These are phyloP conservation scores for Chionoecetes opilio DNA, from an alignment of 1,140 invertebrate genomes.

Conservation along the genomic window DNA sequence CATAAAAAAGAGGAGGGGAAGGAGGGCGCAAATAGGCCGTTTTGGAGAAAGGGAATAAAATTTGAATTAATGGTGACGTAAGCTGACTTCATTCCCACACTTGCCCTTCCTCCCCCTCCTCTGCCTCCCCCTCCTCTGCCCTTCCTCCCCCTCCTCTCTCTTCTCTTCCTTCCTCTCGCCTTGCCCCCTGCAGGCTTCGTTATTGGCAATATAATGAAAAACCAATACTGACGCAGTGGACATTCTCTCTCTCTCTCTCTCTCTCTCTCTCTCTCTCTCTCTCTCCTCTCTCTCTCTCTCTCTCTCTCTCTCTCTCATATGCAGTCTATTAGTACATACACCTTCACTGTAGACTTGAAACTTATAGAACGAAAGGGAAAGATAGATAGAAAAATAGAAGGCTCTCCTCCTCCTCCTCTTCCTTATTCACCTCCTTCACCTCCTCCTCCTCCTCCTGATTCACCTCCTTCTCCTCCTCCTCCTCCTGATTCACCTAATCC, in stretches of 20 bases:
- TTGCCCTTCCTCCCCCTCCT: not conserved
- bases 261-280: not conserved
- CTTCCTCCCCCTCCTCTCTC: not conserved
- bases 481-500: too few relatives aligned
- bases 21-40: not conserved
- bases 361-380: too few relatives aligned
- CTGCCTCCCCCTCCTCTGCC: not conserved
- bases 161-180: not conserved
- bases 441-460: not conserved
- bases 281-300: not conserved
- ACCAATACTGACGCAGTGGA: slow-evolving; percentile 35
- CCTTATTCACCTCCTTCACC: not conserved
- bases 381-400: too few relatives aligned
- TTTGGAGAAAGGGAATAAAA: not conserved
- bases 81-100: slow-evolving; percentile 31
- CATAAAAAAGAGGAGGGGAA: not conserved
- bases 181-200: slow-evolving; percentile 15
- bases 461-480: not conserved
- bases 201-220: slow-evolving; percentile 59
- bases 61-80: slow-evolving; percentile 15
- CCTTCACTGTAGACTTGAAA: too few relatives aligned
- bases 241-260: not conserved
- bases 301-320: too few relatives aligned
- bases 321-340: too few relatives aligned
- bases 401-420: not conserved